A percentile compares a stretch with the other conserved stretches of the same genome.
Evolutionary conservation across 2,888 invertebrate genomes (phyloP).

Genomic region (Plagiodera versicolora): DNA sequence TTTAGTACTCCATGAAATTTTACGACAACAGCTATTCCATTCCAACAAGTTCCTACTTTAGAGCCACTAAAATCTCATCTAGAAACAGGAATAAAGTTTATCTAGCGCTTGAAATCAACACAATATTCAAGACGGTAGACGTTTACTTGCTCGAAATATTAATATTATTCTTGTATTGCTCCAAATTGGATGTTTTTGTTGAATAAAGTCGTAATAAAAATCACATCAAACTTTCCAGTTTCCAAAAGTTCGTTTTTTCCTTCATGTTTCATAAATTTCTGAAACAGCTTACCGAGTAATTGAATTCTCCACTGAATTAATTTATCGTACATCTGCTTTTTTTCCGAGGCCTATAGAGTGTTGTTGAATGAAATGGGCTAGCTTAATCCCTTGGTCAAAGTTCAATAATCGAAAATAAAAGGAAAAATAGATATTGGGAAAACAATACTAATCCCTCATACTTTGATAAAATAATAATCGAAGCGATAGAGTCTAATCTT

Average conservation of each 20-base stretch:
- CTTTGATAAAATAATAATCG: neutral
- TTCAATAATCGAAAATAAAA: neutral
- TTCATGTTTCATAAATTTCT: slow-evolving; percentile 41
- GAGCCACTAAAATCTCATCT: slow-evolving; percentile 44
- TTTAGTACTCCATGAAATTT: slow-evolving; percentile 54
- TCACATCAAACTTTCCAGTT: slow-evolving; percentile 15
- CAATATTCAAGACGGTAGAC: neutral
- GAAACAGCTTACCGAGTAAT: slow-evolving; percentile 22
- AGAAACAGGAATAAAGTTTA: slow-evolving; percentile 41
- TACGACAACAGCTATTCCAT: slow-evolving; percentile 50
- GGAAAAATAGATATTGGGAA: neutral
- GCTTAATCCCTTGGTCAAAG: neutral
- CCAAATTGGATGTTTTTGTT: neutral
- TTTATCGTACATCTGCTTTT: neutral
- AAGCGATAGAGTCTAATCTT: neutral
- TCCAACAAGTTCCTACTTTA: slow-evolving; percentile 51
- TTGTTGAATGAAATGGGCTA: too few relatives aligned
- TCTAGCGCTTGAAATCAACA: slow-evolving; percentile 19
- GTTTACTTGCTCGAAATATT: neutral
- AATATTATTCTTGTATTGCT: neutral
- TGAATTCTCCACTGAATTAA: slow-evolving; percentile 14
- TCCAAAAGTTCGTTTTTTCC: slow-evolving; percentile 25
- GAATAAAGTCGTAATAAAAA: slow-evolving; percentile 8
- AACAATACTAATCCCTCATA: neutral
- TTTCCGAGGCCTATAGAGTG: neutral